These are phyloP conservation scores for Dipodomys merriami DNA, from an alignment of 2,113 vertebrate genomes.

Conservation along the genomic window DNA sequence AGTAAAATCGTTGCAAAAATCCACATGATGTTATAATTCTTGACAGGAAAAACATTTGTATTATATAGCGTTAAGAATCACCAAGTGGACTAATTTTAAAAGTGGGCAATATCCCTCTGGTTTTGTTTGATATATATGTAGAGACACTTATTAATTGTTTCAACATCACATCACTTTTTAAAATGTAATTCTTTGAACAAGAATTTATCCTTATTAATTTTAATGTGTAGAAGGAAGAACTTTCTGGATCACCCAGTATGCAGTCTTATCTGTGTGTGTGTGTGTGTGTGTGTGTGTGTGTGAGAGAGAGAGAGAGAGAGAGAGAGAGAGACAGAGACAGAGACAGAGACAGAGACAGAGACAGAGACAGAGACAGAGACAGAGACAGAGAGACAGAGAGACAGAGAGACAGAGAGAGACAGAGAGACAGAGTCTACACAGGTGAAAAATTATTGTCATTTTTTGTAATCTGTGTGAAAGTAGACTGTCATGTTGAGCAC, in stretches of 20 bases:
- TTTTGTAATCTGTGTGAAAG: too few species aligned
- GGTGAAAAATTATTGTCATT: too few species aligned
- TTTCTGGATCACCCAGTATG: neutral
- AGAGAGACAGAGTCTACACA: too few species aligned
- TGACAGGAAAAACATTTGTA: neutral
- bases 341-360: too few species aligned
- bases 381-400: too few species aligned
- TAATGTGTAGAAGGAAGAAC: neutral
- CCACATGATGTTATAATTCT: neutral
- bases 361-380: too few species aligned
- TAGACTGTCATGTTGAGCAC: too few species aligned
- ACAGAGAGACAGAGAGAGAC: too few species aligned
- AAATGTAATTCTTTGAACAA: slow-evolving; percentile 1
- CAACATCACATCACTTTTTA: neutral
- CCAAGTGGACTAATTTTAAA: neutral
- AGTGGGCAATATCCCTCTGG: neutral
- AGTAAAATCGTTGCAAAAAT: neutral
- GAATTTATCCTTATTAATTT: neutral
- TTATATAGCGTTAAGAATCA: neutral
- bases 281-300: too few species aligned
- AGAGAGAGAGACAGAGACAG: too few species aligned
- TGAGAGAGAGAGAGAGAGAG: too few species aligned
- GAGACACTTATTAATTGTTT: neutral
- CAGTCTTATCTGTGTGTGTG: neutral
- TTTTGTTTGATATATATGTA: neutral